A percentile compares a stretch with the other conserved stretches of the same genome.
Conservation (phyloP, 2,888 invertebrate species). For the Pycnomerus fuliginosus region DNA sequence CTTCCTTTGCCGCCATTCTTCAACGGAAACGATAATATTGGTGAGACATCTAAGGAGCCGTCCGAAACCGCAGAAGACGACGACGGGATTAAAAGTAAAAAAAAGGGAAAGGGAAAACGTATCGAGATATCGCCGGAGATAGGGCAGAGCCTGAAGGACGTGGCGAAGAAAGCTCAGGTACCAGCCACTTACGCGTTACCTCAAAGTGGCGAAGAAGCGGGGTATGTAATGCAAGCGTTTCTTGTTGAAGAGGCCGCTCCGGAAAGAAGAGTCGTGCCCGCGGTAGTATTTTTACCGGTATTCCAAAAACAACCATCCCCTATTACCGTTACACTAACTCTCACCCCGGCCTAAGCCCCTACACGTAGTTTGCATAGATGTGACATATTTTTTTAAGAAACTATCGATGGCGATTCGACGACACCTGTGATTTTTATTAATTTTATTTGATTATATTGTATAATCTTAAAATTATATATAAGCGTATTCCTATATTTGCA, state of each 20-base stretch:
- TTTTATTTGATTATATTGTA: slow-evolving; percentile 49
- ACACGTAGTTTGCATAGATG: slow-evolving; percentile 49
- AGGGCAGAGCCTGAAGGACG: slow-evolving; percentile 55
- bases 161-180: slow-evolving; percentile 57
- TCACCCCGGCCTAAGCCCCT: slow-evolving; percentile 80
- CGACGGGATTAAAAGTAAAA: slow-evolving; percentile 27
- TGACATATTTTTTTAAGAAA: slow-evolving; percentile 52
- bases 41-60: slow-evolving; percentile 42
- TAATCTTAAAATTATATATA: slow-evolving; percentile 45
- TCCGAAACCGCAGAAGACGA: slow-evolving; percentile 34
- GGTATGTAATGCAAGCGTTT: slow-evolving; percentile 91
- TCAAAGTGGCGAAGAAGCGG: slow-evolving; percentile 43
- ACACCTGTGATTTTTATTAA: slow-evolving; percentile 57
- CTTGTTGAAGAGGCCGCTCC: slow-evolving; percentile 66
- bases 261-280: slow-evolving; percentile 74
- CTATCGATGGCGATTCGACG: slow-evolving; percentile 54
- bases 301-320: slow-evolving; percentile 82
- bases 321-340: slow-evolving; percentile 87
- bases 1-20: slow-evolving; percentile 48
- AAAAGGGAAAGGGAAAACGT: slow-evolving; percentile 36
- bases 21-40: slow-evolving; percentile 50
- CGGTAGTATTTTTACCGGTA: slow-evolving; percentile 92
- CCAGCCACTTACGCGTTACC: slow-evolving; percentile 69
- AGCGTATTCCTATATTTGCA: slow-evolving; percentile 51
- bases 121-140: slow-evolving; percentile 51